Conservation (phyloP, 2,113 vertebrate genomes). For the Peucedramus taeniatus region DNA sequence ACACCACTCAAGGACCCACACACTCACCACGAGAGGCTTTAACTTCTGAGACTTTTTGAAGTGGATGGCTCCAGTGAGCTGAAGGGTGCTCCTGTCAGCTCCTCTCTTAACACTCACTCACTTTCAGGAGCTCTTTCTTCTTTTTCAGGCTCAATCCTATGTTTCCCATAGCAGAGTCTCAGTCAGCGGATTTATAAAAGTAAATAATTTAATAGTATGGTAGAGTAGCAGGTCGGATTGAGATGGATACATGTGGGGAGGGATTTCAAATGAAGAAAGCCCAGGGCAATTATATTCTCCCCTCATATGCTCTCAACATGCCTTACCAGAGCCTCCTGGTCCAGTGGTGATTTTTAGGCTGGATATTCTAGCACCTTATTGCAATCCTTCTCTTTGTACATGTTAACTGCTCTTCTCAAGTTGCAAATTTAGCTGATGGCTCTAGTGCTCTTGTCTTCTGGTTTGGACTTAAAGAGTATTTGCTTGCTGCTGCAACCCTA, state of each 20-base stretch:
- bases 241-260: background rate
- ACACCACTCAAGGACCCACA: background rate
- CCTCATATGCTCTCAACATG: background rate
- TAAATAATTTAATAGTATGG: background rate
- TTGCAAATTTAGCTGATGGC: background rate
- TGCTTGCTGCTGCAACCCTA: background rate
- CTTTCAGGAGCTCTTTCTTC: background rate
- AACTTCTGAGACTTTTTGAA: background rate
- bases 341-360: background rate
- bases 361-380: background rate
- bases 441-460: background rate
- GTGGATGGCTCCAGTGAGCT: background rate
- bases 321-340: background rate
- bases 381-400: background rate
- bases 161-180: background rate
- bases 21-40: background rate
- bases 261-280: background rate
- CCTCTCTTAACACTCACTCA: background rate
- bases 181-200: fast-evolving
- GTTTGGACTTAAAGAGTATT: background rate
- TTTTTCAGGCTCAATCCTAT: background rate
- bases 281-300: background rate
- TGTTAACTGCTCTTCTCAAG: background rate
- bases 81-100: background rate
- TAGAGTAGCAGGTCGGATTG: background rate